These are phyloP conservation scores for Drosophila acutilabella DNA, from an alignment of 2,888 invertebrate genomes.

Conservation along the genomic window DNA sequence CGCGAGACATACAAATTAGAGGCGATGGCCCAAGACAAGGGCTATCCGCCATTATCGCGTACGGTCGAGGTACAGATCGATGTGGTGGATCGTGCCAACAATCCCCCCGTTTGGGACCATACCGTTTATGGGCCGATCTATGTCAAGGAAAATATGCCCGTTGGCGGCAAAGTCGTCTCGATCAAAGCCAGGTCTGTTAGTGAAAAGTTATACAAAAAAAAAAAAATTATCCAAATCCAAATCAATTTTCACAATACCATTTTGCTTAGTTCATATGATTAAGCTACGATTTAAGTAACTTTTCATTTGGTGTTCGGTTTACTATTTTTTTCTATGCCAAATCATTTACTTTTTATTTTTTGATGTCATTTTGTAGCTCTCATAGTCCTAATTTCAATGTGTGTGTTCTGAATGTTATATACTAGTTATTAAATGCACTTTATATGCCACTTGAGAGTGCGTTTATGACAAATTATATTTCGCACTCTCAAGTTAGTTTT, in stretches of 20 bases:
- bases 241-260: slow-evolving; percentile 35
- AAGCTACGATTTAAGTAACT: slow-evolving; percentile 32
- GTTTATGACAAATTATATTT: background rate
- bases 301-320: slow-evolving; percentile 41
- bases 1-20: slow-evolving; percentile 99
- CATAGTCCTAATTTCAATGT: slow-evolving; percentile 17
- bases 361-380: slow-evolving; percentile 51
- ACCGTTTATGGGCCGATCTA: slow-evolving; percentile 98
- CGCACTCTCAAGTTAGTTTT: slow-evolving; percentile 11
- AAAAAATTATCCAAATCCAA: slow-evolving; percentile 24
- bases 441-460: slow-evolving; percentile 3
- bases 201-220: slow-evolving; percentile 54
- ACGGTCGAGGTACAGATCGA: slow-evolving; percentile 99
- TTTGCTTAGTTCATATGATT: slow-evolving; percentile 61
- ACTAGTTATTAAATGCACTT: slow-evolving; percentile 34
- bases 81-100: slow-evolving; percentile 99
- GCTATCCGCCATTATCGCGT: slow-evolving; percentile 96
- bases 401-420: slow-evolving; percentile 50
- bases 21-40: slow-evolving; percentile 99
- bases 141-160: slow-evolving; percentile 99
- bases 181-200: slow-evolving; percentile 98
- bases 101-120: slow-evolving; percentile 98
- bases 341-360: slow-evolving; percentile 29
- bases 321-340: background rate
- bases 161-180: slow-evolving; percentile 98